phyloP scores from a whole-genome alignment of 1,140 invertebrate genomes.

The Manduca sexta region DNA sequence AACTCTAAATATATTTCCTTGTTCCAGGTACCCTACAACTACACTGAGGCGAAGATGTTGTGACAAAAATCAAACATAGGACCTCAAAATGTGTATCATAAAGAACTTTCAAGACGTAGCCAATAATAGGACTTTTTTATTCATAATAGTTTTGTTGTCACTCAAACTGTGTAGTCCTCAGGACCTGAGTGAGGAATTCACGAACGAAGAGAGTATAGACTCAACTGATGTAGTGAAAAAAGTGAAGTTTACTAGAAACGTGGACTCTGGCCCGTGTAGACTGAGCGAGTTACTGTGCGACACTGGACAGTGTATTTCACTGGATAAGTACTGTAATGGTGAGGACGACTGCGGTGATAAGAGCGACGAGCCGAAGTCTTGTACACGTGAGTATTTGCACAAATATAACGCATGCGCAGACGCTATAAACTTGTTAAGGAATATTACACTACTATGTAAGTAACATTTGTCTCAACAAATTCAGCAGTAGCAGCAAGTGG shows the following conservation, averaged over 20 bases:
- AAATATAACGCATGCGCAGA: no score
- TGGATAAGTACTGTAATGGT: conserved; percentile 86
- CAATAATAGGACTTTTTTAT: conserved; percentile 55
- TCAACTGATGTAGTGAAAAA: conserved; percentile 38
- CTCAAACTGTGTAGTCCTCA: conserved; percentile 62
- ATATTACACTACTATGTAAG: no score
- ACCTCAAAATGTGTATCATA: conserved; percentile 48
- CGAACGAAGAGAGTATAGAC: conserved; percentile 52
- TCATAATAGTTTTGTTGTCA: conserved; percentile 57
- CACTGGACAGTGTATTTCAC: conserved; percentile 81
- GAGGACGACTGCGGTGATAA: conserved; percentile 85
- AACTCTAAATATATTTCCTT: conserved; percentile 7
- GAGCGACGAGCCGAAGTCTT: conserved; percentile 84
- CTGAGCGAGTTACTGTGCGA: conserved; percentile 85
- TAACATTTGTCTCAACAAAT: no score
- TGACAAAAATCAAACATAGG: conserved; percentile 31
- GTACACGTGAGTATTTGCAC: conserved; percentile 80
- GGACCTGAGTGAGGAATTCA: conserved; percentile 56
- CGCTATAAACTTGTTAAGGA: no score
- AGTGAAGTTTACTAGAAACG: conserved; percentile 35
- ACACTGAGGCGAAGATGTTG: conserved; percentile 31
- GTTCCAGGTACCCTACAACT: conserved; percentile 22
- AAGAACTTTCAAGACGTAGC: conserved; percentile 43
- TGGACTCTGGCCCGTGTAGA: conserved; percentile 73
- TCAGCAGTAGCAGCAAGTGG: no score